Conservation (phyloP, 92 coral and sea anemone species). For the Umimayanthus kanabou region DNA sequence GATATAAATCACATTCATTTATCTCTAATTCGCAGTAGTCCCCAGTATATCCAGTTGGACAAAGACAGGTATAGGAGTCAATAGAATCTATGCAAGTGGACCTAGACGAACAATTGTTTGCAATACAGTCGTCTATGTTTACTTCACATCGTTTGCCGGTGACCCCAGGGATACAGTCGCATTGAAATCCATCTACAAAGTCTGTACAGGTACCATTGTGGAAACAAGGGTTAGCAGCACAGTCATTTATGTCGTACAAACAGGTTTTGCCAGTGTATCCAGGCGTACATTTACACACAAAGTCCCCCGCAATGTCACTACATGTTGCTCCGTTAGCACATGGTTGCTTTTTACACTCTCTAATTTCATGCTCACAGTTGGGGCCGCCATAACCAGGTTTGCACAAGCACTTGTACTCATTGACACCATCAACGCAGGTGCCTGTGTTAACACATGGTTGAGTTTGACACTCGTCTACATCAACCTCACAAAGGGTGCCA, state of each 20-base stretch:
- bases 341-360: conserved; percentile 44
- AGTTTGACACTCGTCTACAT: not conserved
- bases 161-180: conserved; percentile 53
- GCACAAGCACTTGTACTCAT: not conserved
- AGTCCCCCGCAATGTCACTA: conserved; percentile 19
- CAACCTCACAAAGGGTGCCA: conserved; percentile 18
- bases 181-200: conserved; percentile 37
- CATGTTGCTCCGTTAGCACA: conserved; percentile 54
- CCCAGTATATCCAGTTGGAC: conserved; percentile 43
- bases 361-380: conserved; percentile 25
- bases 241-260: conserved; percentile 47
- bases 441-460: not conserved
- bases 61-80: conserved; percentile 34
- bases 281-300: conserved; percentile 33
- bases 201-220: conserved; percentile 52
- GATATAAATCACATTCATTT: conserved; percentile 51
- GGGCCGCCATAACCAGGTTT: not conserved
- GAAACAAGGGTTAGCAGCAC: conserved; percentile 39
- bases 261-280: conserved; percentile 59
- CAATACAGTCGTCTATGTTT: conserved; percentile 50
- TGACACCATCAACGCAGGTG: not conserved
- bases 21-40: conserved; percentile 37
- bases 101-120: conserved; percentile 21
- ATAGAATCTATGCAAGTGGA: conserved; percentile 51
- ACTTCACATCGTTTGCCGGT: conserved; percentile 41